phyloP scores from a whole-genome alignment of 2,113 vertebrate species.

The Scophthalmus maximus region DNA sequence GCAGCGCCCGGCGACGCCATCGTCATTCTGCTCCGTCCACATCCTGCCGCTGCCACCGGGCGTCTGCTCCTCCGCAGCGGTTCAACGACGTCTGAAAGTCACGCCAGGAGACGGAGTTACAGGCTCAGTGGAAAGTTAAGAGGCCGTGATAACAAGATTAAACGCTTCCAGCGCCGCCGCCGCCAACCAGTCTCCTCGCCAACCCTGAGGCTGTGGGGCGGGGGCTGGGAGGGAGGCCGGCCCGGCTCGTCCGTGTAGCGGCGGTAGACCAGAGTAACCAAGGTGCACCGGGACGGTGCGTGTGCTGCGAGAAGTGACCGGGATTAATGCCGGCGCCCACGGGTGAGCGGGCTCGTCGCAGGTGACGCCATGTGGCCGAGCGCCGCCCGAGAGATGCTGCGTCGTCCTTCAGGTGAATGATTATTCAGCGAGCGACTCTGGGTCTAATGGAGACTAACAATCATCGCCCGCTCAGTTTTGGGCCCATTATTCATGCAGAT shows the following conservation, averaged over 20 bases:
- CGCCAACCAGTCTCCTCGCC: background rate
- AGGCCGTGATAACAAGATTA: conserved; percentile 46
- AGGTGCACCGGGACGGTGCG: background rate
- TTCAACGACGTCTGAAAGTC: conserved; percentile 73
- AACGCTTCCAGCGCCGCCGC: conserved; percentile 20
- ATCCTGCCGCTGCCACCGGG: conserved; percentile 19
- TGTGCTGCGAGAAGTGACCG: conserved; percentile 25
- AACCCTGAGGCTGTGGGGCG: too few species aligned
- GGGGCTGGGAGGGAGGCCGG: too few species aligned
- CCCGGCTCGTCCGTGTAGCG: too few species aligned
- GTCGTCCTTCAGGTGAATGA: conserved; percentile 59
- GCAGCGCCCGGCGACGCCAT: too few species aligned
- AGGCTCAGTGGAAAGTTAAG: conserved; percentile 41
- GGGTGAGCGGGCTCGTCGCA: conserved; percentile 1
- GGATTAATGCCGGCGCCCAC: conserved; percentile 43
- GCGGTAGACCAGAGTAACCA: background rate
- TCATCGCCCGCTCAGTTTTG: conserved; percentile 43
- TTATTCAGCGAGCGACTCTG: conserved; percentile 41
- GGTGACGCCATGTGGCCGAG: background rate
- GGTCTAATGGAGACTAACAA: conserved; percentile 63
- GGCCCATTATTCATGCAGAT: conserved; percentile 57
- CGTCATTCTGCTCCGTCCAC: too few species aligned
- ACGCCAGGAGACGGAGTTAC: conserved; percentile 5
- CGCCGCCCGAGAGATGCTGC: background rate
- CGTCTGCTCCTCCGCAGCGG: conserved; percentile 3